phyloP scores from a whole-genome alignment of 2,888 invertebrate species.

The Idaea straminata region DNA sequence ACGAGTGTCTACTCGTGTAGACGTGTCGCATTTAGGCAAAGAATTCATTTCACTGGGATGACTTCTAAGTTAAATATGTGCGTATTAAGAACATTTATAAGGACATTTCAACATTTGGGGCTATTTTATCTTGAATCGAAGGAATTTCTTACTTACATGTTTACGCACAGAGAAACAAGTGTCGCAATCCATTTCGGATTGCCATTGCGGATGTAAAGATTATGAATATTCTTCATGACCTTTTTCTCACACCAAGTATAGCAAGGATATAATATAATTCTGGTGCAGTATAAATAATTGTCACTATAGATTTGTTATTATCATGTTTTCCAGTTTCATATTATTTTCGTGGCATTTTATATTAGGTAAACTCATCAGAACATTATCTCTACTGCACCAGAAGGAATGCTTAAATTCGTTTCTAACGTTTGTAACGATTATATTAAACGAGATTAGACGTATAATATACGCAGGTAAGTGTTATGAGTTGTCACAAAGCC shows the following conservation, averaged over 20 bases:
- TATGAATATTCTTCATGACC: not conserved
- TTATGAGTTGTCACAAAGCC: not conserved
- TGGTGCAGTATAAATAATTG: not conserved
- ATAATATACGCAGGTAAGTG: not conserved
- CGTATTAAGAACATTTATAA: slow-evolving; percentile 32
- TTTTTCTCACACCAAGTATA: not conserved
- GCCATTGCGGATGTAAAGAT: not conserved
- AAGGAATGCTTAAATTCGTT: not conserved
- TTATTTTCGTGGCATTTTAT: too few species aligned
- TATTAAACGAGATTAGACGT: not conserved
- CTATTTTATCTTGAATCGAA: slow-evolving; percentile 6
- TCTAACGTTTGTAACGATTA: not conserved
- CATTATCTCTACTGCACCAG: not conserved
- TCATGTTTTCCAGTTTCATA: too few species aligned
- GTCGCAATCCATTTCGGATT: not conserved
- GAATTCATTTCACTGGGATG: not conserved
- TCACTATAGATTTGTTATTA: too few species aligned
- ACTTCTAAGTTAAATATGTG: slow-evolving; percentile 31
- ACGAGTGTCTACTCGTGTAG: too few species aligned
- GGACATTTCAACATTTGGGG: slow-evolving; percentile 24
- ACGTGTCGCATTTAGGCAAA: not conserved
- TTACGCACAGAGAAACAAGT: not conserved
- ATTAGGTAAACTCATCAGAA: not conserved
- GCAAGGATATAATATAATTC: not conserved
- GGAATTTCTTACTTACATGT: not conserved